phyloP scores from a whole-genome alignment of 2,888 invertebrate species.

The Shargacucullia verbasci region DNA sequence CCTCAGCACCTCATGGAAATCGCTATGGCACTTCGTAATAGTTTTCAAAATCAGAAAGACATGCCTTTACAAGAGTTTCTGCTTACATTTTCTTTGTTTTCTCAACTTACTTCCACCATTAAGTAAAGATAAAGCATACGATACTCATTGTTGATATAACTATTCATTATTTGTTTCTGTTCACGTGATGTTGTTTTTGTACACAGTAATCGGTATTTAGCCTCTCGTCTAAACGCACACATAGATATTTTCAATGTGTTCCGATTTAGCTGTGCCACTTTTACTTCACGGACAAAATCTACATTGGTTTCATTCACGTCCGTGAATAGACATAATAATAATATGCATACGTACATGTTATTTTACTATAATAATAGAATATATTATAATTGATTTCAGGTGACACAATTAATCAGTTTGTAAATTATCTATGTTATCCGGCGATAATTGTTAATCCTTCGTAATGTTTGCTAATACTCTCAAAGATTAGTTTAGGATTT shows the following conservation, averaged over 20 bases:
- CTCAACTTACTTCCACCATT: background rate
- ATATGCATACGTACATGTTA: conserved; percentile 4
- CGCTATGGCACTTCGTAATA: no score
- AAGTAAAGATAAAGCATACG: background rate
- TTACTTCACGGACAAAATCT: conserved; percentile 33
- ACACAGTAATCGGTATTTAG: conserved; percentile 5
- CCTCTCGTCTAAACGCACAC: conserved; percentile 3
- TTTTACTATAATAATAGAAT: no score
- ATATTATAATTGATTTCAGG: conserved; percentile 8
- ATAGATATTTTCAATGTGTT: conserved; percentile 40
- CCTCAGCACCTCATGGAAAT: background rate
- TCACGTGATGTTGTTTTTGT: conserved; percentile 8
- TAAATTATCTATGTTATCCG: background rate
- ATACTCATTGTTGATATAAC: conserved; percentile 5
- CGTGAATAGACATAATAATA: conserved; percentile 23
- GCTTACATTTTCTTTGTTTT: background rate
- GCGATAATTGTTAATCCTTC: background rate
- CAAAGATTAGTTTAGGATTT: no score
- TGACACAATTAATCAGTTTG: conserved; percentile 2
- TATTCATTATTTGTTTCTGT: background rate
- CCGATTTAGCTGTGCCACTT: conserved; percentile 51
- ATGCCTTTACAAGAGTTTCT: background rate
- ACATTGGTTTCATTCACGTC: conserved; percentile 12
- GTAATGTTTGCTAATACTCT: background rate
- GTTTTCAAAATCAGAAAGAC: background rate